A percentile compares a stretch with the other conserved stretches of the same genome.
These are phyloP conservation scores for Drosophila eugracilis DNA, from an alignment of 1,140 invertebrate genomes.

Conservation along the genomic window DNA sequence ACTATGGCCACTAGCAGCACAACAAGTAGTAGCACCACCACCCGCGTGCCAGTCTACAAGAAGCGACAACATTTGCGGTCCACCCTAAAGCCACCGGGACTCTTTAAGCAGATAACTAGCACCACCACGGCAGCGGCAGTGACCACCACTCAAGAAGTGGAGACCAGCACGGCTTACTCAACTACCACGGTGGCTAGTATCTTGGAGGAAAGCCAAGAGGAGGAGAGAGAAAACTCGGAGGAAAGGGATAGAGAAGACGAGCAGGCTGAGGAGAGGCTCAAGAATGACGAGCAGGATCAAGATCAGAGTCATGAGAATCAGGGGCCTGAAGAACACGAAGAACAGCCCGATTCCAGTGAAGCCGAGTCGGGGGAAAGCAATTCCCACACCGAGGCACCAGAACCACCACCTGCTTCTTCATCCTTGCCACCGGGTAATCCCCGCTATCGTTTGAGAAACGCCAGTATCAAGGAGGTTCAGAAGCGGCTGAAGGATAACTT, in stretches of 20 bases:
- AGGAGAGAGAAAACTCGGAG: conserved; percentile 1
- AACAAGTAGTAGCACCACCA: conserved; percentile 45
- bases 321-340: conserved; percentile 10
- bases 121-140: conserved; percentile 6
- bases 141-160: conserved; percentile 32
- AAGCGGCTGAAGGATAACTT: conserved; percentile 66
- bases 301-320: conserved; percentile 7
- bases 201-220: conserved; percentile 23
- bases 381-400: conserved; percentile 4
- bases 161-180: conserved; percentile 25
- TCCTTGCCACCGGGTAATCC: conserved; percentile 15
- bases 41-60: conserved; percentile 78
- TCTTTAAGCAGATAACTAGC: conserved; percentile 50
- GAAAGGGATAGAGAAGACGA: background rate
- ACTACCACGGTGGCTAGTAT: conserved; percentile 16
- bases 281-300: conserved; percentile 1
- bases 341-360: conserved; percentile 17
- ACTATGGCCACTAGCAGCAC: conserved; percentile 20
- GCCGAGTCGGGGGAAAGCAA: conserved; percentile 13
- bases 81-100: conserved; percentile 61
- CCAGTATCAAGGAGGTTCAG: conserved; percentile 25
- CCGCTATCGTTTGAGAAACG: conserved; percentile 43
- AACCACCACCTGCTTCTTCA: background rate
- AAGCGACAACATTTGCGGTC: conserved; percentile 71
- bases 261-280: conserved; percentile 1